Evolutionary conservation across 1,140 invertebrate genomes (phyloP), one percentile per base, ranked within the genome.

Genomic region (Sinella curviseta): DNA sequence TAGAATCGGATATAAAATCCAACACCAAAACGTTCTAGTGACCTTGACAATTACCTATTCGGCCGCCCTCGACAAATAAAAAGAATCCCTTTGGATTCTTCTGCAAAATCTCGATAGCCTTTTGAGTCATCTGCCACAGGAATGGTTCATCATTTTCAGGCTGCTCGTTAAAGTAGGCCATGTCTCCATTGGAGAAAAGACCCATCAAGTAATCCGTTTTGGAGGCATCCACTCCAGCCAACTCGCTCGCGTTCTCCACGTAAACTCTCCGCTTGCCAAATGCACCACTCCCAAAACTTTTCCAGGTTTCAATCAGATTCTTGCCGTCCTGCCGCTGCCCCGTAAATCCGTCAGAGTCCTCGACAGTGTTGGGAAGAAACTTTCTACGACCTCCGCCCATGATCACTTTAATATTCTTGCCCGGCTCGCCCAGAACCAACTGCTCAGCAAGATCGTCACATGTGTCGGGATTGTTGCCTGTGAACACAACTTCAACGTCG

Each of bases 381-480:
- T 82, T 83, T 34, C 78, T 74, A 16, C 84, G 80, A 4, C 84
- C 84, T 30, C 82, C 84, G 1, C 82, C 83, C 26, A 79, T 30
- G 30, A 76, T 76, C 1, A 79, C 89, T 84, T 94, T 91, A 12
- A 94, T 90, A 82, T 92, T 90, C 84, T 88, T 90, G 3, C 94
- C 94, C 0, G 94, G 93, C 65, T 88, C 86, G 82, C 93, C 88
- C 83, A 93, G 91, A 0, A 95, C 86, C n/a, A 95, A 86, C 85
- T 95, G 93, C 16, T 91, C 88, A 0, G 92, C 93, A 54, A 94
- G 93, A 83, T 95, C 94, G 85, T 93, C 89, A 85, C 92, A 93
- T 0, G 88, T 85, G 2, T 86, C 86, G 77, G 83, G 1, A 88
- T 86, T n/a, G 82, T 83, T 34, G 82, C 31, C 86, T 30, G 90